phyloP scores from a whole-genome alignment of 2,797 vertebrate species.

The Typhlichthys eigenmanni region DNA sequence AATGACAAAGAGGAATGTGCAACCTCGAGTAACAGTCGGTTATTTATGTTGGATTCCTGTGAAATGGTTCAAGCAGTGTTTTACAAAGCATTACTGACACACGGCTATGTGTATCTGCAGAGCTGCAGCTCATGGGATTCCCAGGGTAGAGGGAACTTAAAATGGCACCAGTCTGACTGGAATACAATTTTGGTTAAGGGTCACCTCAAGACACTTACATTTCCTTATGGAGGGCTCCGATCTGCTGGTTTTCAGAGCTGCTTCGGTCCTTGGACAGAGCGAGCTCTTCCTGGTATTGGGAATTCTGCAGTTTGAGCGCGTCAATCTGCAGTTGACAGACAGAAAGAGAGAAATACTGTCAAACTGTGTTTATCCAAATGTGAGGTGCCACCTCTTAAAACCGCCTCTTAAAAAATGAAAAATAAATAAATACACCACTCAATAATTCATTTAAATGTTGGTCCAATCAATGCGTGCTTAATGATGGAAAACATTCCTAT shows the following conservation, averaged over 20 bases:
- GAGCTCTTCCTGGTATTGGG: conserved; percentile 85
- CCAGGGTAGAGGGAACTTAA: too few relatives aligned
- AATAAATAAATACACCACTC: conserved; percentile 7
- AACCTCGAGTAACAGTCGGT: too few relatives aligned
- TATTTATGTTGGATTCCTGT: too few relatives aligned
- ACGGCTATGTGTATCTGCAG: too few relatives aligned
- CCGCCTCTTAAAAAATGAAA: conserved; percentile 23
- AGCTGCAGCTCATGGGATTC: too few relatives aligned
- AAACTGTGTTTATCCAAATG: conserved; percentile 11
- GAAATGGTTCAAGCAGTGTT: too few relatives aligned
- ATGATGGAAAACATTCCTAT: neutral
- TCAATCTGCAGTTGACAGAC: conserved; percentile 78
- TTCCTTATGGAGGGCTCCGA: conserved; percentile 85
- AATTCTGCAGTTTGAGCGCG: conserved; percentile 87
- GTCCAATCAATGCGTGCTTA: conserved; percentile 21
- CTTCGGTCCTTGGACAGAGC: conserved; percentile 82
- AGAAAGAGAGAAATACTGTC: neutral
- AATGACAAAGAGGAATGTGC: too few relatives aligned
- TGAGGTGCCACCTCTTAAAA: neutral
- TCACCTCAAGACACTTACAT: conserved; percentile 79
- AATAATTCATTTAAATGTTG: conserved; percentile 48
- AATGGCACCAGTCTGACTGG: conserved; percentile 1
- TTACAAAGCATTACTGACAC: too few relatives aligned
- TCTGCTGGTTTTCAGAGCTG: conserved; percentile 81
- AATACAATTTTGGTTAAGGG: conserved; percentile 20